phyloP scores from a whole-genome alignment of 2,797 vertebrate genomes.

The Gallinago stenura region DNA sequence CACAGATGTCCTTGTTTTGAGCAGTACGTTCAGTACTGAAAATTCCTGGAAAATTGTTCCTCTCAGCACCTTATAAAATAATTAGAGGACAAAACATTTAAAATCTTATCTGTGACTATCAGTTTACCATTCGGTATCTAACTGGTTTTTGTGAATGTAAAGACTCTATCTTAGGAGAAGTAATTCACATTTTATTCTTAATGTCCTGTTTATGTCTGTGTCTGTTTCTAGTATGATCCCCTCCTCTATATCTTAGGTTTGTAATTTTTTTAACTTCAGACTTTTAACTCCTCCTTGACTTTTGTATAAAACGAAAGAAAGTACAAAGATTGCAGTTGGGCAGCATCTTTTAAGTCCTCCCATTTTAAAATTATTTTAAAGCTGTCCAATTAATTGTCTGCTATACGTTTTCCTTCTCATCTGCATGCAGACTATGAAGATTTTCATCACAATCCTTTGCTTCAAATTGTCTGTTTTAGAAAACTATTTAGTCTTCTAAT shows the following conservation, averaged over 20 bases:
- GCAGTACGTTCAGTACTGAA: constrained; percentile 31
- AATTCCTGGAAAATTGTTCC: background rate
- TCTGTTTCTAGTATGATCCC: background rate
- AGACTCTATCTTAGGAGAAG: background rate
- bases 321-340: background rate
- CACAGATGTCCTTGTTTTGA: constrained; percentile 5
- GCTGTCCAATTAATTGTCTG: constrained; percentile 1
- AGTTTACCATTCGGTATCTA: background rate
- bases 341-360: background rate
- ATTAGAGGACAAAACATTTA: background rate
- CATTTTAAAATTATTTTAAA: constrained; percentile 8
- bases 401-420: constrained; percentile 17
- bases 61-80: constrained; percentile 33
- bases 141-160: background rate
- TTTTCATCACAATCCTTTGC: background rate
- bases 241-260: background rate
- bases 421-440: background rate
- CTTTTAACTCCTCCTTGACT: background rate
- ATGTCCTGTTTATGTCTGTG: background rate
- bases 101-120: background rate
- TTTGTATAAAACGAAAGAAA: background rate
- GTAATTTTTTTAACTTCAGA: background rate
- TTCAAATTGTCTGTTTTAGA: constrained; percentile 38
- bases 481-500: background rate
- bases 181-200: background rate